Percentiles rank a stretch among this genome's conserved stretches.
Evolutionary conservation across 1,140 invertebrate species (phyloP).

Genomic region (Platyscapa corneri): DNA sequence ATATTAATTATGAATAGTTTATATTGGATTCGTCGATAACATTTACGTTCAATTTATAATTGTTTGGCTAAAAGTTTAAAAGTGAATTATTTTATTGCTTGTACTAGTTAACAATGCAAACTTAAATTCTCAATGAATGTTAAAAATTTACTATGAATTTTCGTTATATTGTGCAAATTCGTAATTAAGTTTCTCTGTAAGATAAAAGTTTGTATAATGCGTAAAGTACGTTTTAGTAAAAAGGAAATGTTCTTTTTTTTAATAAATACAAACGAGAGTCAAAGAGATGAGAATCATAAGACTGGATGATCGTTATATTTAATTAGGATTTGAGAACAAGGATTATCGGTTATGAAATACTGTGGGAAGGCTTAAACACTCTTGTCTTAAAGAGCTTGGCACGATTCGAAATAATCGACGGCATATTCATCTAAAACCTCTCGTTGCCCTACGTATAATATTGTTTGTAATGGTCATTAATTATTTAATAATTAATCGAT

Average conservation of each 20-base stretch:
- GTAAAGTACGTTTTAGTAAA: neutral
- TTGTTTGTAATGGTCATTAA: slow-evolving; percentile 40
- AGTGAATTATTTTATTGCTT: too few species aligned
- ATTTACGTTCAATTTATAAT: neutral
- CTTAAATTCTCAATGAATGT: neutral
- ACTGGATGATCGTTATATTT: slow-evolving; percentile 40
- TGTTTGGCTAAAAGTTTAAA: neutral
- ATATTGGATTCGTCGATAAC: too few species aligned
- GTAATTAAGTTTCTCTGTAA: neutral
- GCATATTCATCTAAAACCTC: slow-evolving; percentile 25
- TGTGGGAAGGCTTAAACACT: slow-evolving; percentile 43
- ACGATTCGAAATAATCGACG: slow-evolving; percentile 47
- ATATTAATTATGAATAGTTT: too few species aligned
- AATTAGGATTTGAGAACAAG: neutral
- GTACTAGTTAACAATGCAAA: neutral
- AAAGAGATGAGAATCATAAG: slow-evolving; percentile 49
- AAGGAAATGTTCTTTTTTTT: neutral
- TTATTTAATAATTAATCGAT: slow-evolving; percentile 49
- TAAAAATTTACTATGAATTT: too few species aligned
- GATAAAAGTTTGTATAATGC: neutral
- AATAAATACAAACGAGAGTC: slow-evolving; percentile 1
- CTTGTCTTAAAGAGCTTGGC: slow-evolving; percentile 62
- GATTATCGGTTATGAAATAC: neutral
- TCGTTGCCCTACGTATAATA: slow-evolving; percentile 10
- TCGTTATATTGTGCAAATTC: too few species aligned